A percentile compares a stretch with the other conserved stretches of the same genome.
These are phyloP conservation scores for Clinocottus analis DNA, from an alignment of 2,113 vertebrate genomes.

Conservation along the genomic window DNA sequence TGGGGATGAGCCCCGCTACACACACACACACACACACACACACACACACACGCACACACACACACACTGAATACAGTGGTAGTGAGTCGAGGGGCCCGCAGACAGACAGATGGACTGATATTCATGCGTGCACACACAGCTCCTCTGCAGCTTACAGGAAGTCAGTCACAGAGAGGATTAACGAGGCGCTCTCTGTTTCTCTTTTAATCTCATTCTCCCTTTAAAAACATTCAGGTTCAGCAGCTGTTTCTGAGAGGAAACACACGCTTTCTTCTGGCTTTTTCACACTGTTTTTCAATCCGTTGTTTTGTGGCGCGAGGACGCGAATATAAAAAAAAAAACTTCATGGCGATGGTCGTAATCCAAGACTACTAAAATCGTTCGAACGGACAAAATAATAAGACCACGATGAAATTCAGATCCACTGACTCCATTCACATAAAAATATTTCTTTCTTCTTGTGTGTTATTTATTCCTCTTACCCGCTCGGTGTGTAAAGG, in stretches of 20 bases:
- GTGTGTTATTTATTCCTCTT: too few relatives aligned
- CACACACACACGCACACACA: slow-evolving; percentile 16
- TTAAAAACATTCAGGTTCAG: slow-evolving; percentile 9
- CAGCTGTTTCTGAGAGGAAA: slow-evolving; percentile 8
- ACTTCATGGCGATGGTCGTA: too few relatives aligned
- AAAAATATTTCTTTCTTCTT: too few relatives aligned
- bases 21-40: neutral
- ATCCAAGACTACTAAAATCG: too few relatives aligned
- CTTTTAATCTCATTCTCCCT: slow-evolving; percentile 28
- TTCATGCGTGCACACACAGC: slow-evolving; percentile 24
- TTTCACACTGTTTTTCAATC: neutral
- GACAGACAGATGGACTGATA: slow-evolving; percentile 44
- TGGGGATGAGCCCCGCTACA: slow-evolving; percentile 21
- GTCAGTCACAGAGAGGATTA: slow-evolving; percentile 58
- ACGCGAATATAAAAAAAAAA: too few relatives aligned
- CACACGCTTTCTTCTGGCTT: neutral
- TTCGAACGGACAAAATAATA: too few relatives aligned
- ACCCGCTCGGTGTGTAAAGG: too few relatives aligned
- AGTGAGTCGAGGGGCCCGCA: slow-evolving; percentile 5
- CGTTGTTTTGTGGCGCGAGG: neutral
- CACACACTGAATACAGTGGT: slow-evolving; percentile 12
- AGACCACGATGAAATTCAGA: too few relatives aligned
- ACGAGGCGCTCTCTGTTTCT: slow-evolving; percentile 11
- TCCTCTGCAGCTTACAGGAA: slow-evolving; percentile 36
- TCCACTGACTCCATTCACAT: too few relatives aligned